A percentile compares a stretch with the other conserved stretches of the same genome.
These are phyloP conservation scores for Hirundichthys speculiger DNA, from an alignment of 2,113 vertebrate species.

Conservation along the genomic window DNA sequence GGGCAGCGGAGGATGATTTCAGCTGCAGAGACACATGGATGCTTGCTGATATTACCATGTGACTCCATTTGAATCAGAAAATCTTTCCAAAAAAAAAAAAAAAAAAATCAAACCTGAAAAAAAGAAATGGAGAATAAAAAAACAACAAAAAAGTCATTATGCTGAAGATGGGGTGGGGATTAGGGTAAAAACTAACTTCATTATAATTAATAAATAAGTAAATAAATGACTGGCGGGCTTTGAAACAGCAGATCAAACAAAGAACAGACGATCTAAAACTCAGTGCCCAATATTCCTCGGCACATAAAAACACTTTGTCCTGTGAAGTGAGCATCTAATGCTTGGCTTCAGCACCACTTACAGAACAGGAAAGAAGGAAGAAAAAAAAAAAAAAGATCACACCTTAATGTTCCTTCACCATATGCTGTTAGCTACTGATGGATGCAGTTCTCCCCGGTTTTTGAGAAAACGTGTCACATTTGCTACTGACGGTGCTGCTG, in stretches of 20 bases:
- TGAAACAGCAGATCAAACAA: conserved; percentile 43
- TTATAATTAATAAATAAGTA: conserved; percentile 27
- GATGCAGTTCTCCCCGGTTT: conserved; percentile 52
- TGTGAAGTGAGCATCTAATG: conserved; percentile 67
- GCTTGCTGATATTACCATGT: no score
- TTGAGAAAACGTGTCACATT: conserved; percentile 50
- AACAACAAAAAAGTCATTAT: background rate
- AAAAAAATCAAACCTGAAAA: no score
- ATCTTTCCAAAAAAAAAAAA: no score
- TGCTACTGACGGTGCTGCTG: conserved; percentile 39
- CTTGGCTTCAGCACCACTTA: conserved; percentile 54
- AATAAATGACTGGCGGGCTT: conserved; percentile 25
- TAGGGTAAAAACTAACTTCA: background rate
- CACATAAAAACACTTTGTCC: conserved; percentile 25
- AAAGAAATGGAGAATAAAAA: no score
- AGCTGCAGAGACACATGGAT: conserved; percentile 30
- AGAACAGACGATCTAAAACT: conserved; percentile 40
- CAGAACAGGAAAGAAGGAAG: conserved; percentile 28
- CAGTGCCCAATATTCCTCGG: conserved; percentile 18
- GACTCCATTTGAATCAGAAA: no score
- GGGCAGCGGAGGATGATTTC: conserved; percentile 23
- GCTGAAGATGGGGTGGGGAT: background rate
- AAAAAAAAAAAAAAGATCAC: conserved; percentile 37
- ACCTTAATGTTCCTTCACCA: conserved; percentile 64
- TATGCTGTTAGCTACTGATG: conserved; percentile 69